A percentile compares a stretch with the other conserved stretches of the same genome.
These are phyloP conservation scores for Drosophila paracracens DNA, from an alignment of 2,888 invertebrate species.

Conservation along the genomic window DNA sequence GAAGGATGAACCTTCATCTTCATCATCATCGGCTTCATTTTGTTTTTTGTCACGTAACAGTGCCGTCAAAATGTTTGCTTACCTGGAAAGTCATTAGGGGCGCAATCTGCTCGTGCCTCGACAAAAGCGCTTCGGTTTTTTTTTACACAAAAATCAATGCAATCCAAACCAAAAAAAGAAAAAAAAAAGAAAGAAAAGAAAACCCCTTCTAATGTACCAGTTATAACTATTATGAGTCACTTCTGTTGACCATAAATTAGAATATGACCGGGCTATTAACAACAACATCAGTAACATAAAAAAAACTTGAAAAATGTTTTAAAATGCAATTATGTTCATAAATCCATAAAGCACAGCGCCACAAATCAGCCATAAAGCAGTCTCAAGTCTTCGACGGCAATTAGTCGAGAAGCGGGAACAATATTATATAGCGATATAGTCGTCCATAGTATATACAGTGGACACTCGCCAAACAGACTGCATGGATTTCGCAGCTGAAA, in stretches of 20 bases:
- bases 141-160: constrained; percentile 16
- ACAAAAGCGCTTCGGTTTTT: constrained; percentile 18
- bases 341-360: constrained; percentile 72
- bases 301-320: constrained; percentile 53
- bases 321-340: constrained; percentile 76
- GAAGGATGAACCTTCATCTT: background rate
- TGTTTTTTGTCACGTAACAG: constrained; percentile 67
- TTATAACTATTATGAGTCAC: constrained; percentile 43
- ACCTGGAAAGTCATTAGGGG: constrained; percentile 80
- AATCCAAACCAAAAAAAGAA: background rate
- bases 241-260: constrained; percentile 55
- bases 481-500: background rate
- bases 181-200: background rate
- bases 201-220: constrained; percentile 36
- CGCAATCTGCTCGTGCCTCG: constrained; percentile 49
- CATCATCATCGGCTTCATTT: constrained; percentile 17
- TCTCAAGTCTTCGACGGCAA: constrained; percentile 56
- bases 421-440: constrained; percentile 12
- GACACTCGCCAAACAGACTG: background rate
- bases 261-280: constrained; percentile 59
- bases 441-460: constrained; percentile 1
- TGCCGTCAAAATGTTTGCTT: constrained; percentile 48
- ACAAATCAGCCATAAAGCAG: constrained; percentile 60
- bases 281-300: constrained; percentile 49
- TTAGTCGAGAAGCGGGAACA: constrained; percentile 46